phyloP scores from a whole-genome alignment of 2,888 invertebrate species.

The Ophion obscuratus region DNA sequence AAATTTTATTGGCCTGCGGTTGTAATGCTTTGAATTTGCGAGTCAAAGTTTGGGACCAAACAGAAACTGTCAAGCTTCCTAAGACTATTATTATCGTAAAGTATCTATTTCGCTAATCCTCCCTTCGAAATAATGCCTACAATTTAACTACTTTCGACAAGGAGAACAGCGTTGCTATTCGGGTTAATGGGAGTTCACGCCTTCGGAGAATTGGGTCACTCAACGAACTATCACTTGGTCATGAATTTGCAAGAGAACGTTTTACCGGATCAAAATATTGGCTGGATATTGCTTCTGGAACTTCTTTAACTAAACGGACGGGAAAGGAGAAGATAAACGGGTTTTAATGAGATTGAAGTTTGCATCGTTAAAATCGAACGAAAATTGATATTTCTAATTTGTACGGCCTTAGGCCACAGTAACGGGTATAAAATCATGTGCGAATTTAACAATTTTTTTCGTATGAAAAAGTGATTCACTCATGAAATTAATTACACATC shows the following conservation, averaged over 20 bases:
- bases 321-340: not conserved
- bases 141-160: conserved; percentile 3
- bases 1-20: conserved; percentile 1
- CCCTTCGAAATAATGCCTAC: not conserved
- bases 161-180: not conserved
- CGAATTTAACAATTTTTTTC: no score
- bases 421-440: no score
- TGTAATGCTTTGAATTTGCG: not conserved
- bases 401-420: no score
- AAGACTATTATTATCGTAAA: not conserved
- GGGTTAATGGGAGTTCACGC: conserved; percentile 42
- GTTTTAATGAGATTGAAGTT: not conserved
- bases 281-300: not conserved
- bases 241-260: conserved; percentile 12
- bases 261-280: conserved; percentile 25
- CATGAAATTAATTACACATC: no score
- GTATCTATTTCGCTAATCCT: conserved; percentile 14
- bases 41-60: not conserved
- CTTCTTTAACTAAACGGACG: not conserved
- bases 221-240: conserved; percentile 9
- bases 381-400: no score
- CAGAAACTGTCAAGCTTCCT: not conserved
- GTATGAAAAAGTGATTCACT: no score
- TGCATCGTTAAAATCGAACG: no score
- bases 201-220: conserved; percentile 42